Base-by-base conservation (phyloP, 2,888 invertebrate genomes). In the Tribolium freemani region DNA sequence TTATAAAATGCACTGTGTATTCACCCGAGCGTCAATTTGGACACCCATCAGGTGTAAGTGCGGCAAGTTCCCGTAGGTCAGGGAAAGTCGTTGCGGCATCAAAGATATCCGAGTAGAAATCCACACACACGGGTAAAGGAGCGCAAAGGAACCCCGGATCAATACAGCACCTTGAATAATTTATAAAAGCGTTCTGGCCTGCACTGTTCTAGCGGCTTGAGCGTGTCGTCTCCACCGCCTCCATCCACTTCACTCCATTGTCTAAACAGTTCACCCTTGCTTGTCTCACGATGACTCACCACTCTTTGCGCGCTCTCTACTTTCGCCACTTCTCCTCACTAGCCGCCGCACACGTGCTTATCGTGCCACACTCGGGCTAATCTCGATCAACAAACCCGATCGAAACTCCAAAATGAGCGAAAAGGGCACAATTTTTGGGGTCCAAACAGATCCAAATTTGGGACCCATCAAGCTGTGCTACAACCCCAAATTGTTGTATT, bases 101-200 rank as follows among this genome's bases (percentile, higher is more conserved):
- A 68, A 68, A 74, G 56, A 72, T 66, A 74, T 57, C 69, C 71
- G 21, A 66, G 54, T 63, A 20, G 60, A 64, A 71, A 69, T 66
- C 50, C 58, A 72, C 70, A 66, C 67, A 67, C 68, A 73, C 70
- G 64, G 78, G 79, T 77, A 78, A 81, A 81, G 80, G 83, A 82
- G 79, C 82, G 83, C 80, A 79, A 83, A 83, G 83, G 83, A 84
- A 82, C 81, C 82, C 78, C 79, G 85, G 85, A 86, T 86, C 86
- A 84, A 86, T 86, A 85, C 84, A 80, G 82, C 82, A 84, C 84
- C 83, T 84, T 86, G 86, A 86, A 86, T 86, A 85, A 85, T 86
- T 84, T 85, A 86, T 84, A 84, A 84, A 85, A 85, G 83, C 85
- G 83, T 84, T 83, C 84, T 84, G 83, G 83, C 81, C 83, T 82